Evolutionary conservation across 2,797 vertebrate species (phyloP), one percentile per base, ranked within the genome.

Genomic region (Emydoidea blandingii): DNA sequence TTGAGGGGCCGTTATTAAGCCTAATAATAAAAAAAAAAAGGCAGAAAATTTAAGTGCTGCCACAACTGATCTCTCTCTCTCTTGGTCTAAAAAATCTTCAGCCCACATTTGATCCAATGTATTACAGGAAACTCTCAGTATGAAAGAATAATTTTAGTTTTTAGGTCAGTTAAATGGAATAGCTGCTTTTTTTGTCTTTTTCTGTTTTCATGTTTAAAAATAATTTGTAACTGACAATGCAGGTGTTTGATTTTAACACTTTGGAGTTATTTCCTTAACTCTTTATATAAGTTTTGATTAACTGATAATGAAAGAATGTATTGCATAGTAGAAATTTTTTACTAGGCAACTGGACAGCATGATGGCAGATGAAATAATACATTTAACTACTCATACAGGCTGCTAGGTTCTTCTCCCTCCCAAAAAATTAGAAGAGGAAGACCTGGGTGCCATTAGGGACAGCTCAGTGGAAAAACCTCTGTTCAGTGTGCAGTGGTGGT

Each of bases 61-160:
- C 65, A 96, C 37, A 92, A 34, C 23, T 79, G 3, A 87, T 91
- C 2, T 83, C 0, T 59, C 86, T 41, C 41, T 41, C 5, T 41
- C 41, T 41, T 5, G 12, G 88, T 84, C 83, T 91, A 89, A 68
- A 93, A 92, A 88, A 68, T 88, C 31, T 94, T 79, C 52, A 89
- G 5, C 81, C 41, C 21, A 2, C 47, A 25, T 89, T 87, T 92
- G 34, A 90, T 96, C 68, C 85, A 79, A 85, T 65, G 90, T 82
- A 85, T 93, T 68, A 83, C n/a, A 95, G 23, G 47, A 7, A 23
- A 89, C 10, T 91, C 52, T 87, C 93, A 31, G 59, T 31, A 91
- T 91, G 86, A 87, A 96, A 94, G 86, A 96, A 96, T 94, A 54
- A 90, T 87, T 52, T 93, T 88, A 72, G 82, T 84, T 81, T 90